These are phyloP conservation scores for Hemiscyllium ocellatum DNA, from an alignment of 2,113 vertebrate genomes.

Conservation along the genomic window DNA sequence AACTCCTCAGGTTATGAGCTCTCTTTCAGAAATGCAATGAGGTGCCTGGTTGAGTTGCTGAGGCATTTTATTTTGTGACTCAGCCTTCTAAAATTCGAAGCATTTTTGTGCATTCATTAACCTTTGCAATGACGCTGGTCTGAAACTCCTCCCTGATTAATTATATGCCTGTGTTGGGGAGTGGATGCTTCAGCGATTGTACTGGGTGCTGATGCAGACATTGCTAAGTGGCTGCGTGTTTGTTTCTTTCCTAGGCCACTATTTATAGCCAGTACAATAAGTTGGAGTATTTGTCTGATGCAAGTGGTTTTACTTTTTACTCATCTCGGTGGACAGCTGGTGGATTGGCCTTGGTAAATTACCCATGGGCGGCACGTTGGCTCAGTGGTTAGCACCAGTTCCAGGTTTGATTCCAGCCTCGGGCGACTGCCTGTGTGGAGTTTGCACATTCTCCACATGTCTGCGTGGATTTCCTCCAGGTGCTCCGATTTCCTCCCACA, in stretches of 20 bases:
- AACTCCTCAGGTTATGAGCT: neutral
- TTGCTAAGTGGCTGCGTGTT: neutral
- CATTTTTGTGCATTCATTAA: neutral
- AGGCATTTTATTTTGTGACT: neutral
- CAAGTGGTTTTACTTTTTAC: neutral
- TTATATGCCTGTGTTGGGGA: neutral
- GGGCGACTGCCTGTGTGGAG: too few species aligned
- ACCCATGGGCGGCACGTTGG: too few species aligned
- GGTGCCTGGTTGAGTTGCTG: neutral
- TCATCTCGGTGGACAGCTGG: neutral
- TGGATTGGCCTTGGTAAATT: too few species aligned
- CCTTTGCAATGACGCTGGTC: neutral
- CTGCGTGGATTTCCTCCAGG: too few species aligned
- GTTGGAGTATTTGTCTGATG: neutral
- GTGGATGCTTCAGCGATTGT: neutral
- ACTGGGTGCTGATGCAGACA: neutral
- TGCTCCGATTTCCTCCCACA: too few species aligned
- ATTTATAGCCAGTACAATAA: neutral
- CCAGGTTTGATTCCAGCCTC: too few species aligned
- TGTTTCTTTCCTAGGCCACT: neutral
- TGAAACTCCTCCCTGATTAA: neutral
- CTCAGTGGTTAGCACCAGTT: too few species aligned
- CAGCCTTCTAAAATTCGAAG: neutral
- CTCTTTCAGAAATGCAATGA: neutral
- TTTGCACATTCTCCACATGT: too few species aligned